A percentile compares a stretch with the other conserved stretches of the same genome.
phyloP scores from a whole-genome alignment of 2,113 vertebrate species.

The Upupa epops region DNA sequence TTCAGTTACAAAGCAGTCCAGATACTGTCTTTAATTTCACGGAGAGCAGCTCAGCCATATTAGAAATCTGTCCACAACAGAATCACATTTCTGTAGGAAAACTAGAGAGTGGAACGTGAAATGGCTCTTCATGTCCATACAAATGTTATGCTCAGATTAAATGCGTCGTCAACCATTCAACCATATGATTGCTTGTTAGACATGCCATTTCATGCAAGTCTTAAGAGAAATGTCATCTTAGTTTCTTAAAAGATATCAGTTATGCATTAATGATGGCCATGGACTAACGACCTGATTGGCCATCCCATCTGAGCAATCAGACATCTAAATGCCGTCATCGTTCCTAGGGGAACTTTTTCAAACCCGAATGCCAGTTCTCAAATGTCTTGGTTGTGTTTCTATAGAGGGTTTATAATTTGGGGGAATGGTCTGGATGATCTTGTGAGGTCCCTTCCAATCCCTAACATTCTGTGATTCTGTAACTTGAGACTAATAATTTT shows the following conservation, averaged over 20 bases:
- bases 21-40: background rate
- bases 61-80: background rate
- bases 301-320: background rate
- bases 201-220: background rate
- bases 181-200: background rate
- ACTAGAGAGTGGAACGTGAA: background rate
- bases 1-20: background rate
- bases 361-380: background rate
- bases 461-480: too few species aligned
- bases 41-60: background rate
- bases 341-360: background rate
- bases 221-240: constrained; percentile 6
- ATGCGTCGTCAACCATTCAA: background rate
- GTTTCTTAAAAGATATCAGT: too few species aligned
- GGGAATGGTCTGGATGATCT: too few species aligned
- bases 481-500: background rate
- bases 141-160: background rate
- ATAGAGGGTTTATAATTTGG: background rate
- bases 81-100: background rate
- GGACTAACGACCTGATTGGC: background rate
- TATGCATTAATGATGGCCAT: too few species aligned
- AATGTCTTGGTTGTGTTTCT: background rate
- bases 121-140: background rate
- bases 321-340: background rate
- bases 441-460: too few species aligned